Evolutionary conservation across 2,888 invertebrate genomes (phyloP), one percentile per base, ranked within the genome.

Genomic region (Erebia palarica): DNA sequence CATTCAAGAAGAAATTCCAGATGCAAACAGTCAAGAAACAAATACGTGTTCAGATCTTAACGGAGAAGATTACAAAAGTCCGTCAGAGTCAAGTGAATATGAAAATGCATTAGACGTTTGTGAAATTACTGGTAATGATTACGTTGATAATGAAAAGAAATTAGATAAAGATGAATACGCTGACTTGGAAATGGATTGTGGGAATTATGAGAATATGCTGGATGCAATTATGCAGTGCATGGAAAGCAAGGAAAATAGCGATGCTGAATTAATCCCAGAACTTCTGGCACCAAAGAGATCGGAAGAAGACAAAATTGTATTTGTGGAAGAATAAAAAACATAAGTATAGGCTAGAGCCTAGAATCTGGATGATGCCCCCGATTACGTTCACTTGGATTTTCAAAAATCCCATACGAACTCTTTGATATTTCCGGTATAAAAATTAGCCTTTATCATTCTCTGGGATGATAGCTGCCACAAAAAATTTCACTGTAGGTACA

Each of bases 161-260:
- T 47, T 10, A 9, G 63, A 14, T 21, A 49, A 59, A 47, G 63
- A 58, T 42, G 21, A 53, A n/a, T 47, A 42, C 16, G 10, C 14
- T 16, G 69, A 69, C 9, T 42, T 47, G 47, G 61, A 69, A 36
- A 27, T 68, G 27, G 68, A 71, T 9, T 53, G 65, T 68, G 68
- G 58, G 5, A 60, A 57, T 16, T 83, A 80, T 63, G 84, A 88
- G 59, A 82, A 86, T 71, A 90, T 93, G 88, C 80, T 91, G 0
- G 84, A 88, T n/a, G 92, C 92, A 81, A 91, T 93, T 79, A 83
- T 91, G 82, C 83, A 90, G 70, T 89, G 87, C 71, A 90, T 91
- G 36, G 85, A 85, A 73, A 82, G 76, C n/a, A 82, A 78, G 16
- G 86, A 75, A 21, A 78, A 77, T 53, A 66, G 65, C 14, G 72